phyloP scores from a whole-genome alignment of 2,113 vertebrate species.

The Phylloscopus trochilus region DNA sequence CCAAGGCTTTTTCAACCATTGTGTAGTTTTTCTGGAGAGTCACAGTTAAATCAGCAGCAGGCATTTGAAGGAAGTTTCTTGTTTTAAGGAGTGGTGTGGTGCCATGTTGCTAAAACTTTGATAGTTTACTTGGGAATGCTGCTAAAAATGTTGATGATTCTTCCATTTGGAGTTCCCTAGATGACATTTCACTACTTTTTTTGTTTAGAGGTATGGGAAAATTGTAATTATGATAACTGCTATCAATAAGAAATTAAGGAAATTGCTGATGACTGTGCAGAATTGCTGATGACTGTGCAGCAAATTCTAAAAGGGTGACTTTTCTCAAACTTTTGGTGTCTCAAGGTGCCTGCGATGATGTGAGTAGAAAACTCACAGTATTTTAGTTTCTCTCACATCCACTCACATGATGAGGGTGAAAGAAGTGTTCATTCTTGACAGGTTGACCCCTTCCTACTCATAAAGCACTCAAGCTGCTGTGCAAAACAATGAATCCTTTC shows the following conservation, averaged over 20 bases:
- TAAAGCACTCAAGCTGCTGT: neutral
- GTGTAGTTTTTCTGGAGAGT: neutral
- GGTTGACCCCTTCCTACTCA: neutral
- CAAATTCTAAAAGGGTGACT: neutral
- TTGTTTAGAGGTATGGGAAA: neutral
- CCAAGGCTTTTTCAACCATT: neutral
- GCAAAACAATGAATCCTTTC: neutral
- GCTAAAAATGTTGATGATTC: neutral
- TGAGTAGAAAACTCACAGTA: neutral
- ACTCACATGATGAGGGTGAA: neutral
- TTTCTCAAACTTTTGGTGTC: neutral
- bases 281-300: neutral
- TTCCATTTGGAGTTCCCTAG: slow-evolving; percentile 48
- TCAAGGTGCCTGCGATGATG: neutral
- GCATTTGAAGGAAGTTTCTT: neutral
- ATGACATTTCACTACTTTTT: slow-evolving; percentile 37
- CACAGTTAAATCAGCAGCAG: no score
- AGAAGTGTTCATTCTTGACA: neutral
- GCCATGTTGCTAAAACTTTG: neutral
- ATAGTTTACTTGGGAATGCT: neutral
- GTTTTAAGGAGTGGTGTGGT: neutral
- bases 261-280: neutral
- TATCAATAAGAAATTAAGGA: neutral
- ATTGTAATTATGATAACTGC: neutral
- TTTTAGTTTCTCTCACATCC: neutral